Evolutionary conservation across 37 sponge, comb jelly and placozoan genomes (phyloP).

Genomic region (Hexactinellida sp.): DNA sequence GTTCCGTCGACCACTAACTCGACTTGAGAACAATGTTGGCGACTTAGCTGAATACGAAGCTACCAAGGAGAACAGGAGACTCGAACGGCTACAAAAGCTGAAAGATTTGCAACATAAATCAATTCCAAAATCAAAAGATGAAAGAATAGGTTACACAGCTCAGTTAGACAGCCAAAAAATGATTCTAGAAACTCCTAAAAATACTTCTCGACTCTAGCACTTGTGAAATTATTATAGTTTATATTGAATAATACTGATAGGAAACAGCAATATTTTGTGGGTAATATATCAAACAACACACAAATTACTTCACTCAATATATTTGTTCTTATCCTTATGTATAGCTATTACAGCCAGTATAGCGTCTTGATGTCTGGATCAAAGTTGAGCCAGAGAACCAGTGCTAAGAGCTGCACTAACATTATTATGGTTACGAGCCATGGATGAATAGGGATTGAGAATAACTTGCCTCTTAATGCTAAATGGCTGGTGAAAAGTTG

Average conservation of each 20-base stretch:
- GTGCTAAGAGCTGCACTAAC: neutral
- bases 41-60: neutral
- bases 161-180: neutral
- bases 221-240: too few relatives aligned
- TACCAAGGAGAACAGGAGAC: neutral
- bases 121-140: neutral
- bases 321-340: neutral
- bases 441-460: neutral
- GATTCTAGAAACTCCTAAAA: neutral
- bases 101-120: neutral
- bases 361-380: neutral
- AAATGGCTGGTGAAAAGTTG: neutral
- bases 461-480: neutral
- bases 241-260: too few relatives aligned
- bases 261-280: too few relatives aligned
- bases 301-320: neutral
- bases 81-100: neutral
- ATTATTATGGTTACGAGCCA: neutral
- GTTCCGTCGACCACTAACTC: conserved; percentile 5
- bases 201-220: neutral
- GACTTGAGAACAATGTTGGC: neutral
- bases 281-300: neutral
- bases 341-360: neutral
- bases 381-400: neutral
- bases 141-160: neutral